Evolutionary conservation across 2,113 vertebrate species (phyloP).

Genomic region (Syrmaticus mikado): DNA sequence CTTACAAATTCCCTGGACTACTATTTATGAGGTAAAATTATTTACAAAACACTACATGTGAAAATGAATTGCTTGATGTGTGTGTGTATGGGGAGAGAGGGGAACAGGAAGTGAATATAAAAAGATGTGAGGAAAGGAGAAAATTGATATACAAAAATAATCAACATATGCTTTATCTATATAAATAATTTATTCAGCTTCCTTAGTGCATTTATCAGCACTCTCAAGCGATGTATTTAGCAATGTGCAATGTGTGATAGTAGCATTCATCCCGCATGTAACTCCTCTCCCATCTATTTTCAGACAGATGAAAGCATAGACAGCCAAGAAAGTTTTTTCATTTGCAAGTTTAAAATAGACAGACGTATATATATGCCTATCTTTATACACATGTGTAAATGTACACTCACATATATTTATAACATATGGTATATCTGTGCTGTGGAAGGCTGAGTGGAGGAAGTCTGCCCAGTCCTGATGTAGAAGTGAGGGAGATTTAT

Average conservation of each 20-base stretch:
- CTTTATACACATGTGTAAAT: neutral
- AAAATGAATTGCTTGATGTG: neutral
- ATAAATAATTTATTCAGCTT: neutral
- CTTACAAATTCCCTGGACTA: neutral
- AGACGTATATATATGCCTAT: neutral
- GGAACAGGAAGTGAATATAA: neutral
- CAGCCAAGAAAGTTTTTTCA: neutral
- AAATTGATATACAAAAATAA: neutral
- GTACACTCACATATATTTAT: neutral
- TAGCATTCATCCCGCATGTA: neutral
- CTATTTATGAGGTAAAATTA: neutral
- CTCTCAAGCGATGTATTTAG: neutral
- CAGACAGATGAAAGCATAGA: neutral
- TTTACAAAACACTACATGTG: neutral
- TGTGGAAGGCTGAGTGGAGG: neutral
- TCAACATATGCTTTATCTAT: neutral
- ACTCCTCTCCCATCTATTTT: neutral
- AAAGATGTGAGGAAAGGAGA: neutral
- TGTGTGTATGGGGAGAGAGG: neutral
- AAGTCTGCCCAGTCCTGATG: neutral
- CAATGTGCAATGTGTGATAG: neutral
- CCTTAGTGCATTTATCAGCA: neutral
- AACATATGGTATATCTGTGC: neutral
- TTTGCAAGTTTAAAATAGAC: neutral
- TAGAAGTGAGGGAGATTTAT: neutral